phyloP scores from a whole-genome alignment of 2,113 vertebrate genomes.

The Otus sunia region DNA sequence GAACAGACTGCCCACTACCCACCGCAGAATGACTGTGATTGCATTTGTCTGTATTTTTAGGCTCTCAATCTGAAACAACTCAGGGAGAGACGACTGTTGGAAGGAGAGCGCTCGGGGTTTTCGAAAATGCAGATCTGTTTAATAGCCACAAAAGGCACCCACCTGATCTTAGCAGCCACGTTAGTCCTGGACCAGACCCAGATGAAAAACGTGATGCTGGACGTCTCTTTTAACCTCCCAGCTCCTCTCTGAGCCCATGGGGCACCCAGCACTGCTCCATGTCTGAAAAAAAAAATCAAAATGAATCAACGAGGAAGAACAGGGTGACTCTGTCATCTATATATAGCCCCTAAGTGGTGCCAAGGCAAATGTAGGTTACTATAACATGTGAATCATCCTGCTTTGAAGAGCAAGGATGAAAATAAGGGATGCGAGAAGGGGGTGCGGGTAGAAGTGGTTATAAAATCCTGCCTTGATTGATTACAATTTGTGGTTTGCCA shows the following conservation, averaged over 20 bases:
- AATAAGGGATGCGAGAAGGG: background rate
- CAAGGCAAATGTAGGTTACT: slow-evolving; percentile 60
- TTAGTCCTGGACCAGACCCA: background rate
- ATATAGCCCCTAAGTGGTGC: slow-evolving; percentile 19
- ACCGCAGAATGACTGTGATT: fast-evolving
- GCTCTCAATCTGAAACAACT: background rate
- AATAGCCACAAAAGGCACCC: background rate
- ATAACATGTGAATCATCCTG: slow-evolving; percentile 28
- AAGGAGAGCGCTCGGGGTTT: background rate
- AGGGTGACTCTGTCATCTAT: slow-evolving; percentile 10
- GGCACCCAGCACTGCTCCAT: background rate
- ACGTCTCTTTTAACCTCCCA: background rate
- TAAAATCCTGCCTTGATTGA: slow-evolving; percentile 22
- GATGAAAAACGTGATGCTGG: background rate
- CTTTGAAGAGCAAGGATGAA: background rate
- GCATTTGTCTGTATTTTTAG: background rate
- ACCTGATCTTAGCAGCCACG: background rate
- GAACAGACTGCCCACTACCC: background rate
- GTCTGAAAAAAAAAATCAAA: background rate
- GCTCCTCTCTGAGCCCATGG: background rate
- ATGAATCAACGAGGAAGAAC: background rate
- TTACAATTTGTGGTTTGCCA: background rate
- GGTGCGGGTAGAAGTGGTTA: background rate
- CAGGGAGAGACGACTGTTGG: fast-evolving
- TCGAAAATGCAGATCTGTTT: background rate